Conservation (phyloP, 1,140 invertebrate genomes). For the Spodoptera litura region DNA sequence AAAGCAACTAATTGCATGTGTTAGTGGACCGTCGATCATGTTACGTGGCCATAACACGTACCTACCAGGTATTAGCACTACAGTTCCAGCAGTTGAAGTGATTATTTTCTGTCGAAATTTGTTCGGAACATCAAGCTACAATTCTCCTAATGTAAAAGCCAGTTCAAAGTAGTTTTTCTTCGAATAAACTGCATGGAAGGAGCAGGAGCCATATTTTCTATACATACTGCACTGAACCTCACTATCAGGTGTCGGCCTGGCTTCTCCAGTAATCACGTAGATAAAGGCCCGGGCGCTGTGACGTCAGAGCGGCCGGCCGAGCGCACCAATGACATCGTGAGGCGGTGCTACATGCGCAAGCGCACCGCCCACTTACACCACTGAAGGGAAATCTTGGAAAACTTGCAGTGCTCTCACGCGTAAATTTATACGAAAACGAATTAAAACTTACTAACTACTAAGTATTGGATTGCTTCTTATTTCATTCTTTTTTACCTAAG, state of each 20-base stretch:
- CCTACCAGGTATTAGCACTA: neutral
- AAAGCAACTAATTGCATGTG: slow-evolving; percentile 70
- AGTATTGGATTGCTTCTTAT: too few relatives aligned
- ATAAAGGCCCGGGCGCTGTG: slow-evolving; percentile 72
- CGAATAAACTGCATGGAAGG: neutral
- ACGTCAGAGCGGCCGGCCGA: slow-evolving; percentile 77
- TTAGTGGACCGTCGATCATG: slow-evolving; percentile 45
- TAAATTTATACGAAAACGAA: slow-evolving; percentile 8
- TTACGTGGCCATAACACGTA: slow-evolving; percentile 13
- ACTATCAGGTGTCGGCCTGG: slow-evolving; percentile 27
- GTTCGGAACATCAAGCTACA: too few relatives aligned
- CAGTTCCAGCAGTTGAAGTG: neutral
- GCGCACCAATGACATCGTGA: slow-evolving; percentile 72
- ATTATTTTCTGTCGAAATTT: neutral
- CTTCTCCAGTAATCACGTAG: slow-evolving; percentile 60
- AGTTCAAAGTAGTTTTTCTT: neutral
- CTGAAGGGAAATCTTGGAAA: slow-evolving; percentile 74
- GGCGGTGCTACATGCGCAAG: slow-evolving; percentile 68
- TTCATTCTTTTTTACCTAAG: too few relatives aligned
- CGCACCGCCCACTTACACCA: slow-evolving; percentile 70
- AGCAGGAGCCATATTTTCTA: neutral
- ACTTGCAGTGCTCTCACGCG: slow-evolving; percentile 45
- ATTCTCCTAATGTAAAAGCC: neutral
- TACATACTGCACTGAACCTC: slow-evolving; percentile 26
- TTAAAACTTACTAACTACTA: neutral